phyloP scores from a whole-genome alignment of 2,113 vertebrate species.

The Dissostichus mawsoni region DNA sequence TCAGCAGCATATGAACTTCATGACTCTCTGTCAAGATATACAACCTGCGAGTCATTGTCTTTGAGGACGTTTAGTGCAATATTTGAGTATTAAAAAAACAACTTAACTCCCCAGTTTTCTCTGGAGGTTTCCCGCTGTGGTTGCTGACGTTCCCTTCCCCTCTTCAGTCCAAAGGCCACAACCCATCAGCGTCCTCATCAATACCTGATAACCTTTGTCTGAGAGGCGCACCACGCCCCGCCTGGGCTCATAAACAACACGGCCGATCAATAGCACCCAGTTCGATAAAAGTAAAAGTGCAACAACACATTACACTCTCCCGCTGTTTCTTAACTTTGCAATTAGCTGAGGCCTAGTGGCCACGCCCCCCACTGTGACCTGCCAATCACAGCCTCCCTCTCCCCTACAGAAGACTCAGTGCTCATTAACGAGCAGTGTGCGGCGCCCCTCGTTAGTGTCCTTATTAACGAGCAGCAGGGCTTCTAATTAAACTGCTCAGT shows the following conservation, averaged over 20 bases:
- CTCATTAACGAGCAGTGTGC: slow-evolving; percentile 72
- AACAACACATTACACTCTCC: slow-evolving; percentile 47
- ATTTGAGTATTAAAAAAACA: not conserved
- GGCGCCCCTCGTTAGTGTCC: slow-evolving; percentile 67
- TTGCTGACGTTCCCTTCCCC: not conserved
- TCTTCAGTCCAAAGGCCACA: slow-evolving; percentile 50
- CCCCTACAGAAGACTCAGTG: slow-evolving; percentile 19
- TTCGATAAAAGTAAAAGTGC: slow-evolving; percentile 61
- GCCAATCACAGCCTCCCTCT: slow-evolving; percentile 59
- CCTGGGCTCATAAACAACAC: slow-evolving; percentile 58
- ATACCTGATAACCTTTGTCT: slow-evolving; percentile 70
- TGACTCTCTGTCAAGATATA: no score
- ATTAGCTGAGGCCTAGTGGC: slow-evolving; percentile 66
- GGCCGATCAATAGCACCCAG: slow-evolving; percentile 48
- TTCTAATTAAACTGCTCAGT: slow-evolving; percentile 76
- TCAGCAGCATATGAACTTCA: no score
- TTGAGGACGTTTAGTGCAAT: not conserved
- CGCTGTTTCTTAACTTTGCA: slow-evolving; percentile 66
- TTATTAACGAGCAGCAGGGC: slow-evolving; percentile 77
- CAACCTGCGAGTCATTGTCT: not conserved
- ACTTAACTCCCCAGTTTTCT: not conserved
- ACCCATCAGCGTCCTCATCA: slow-evolving; percentile 55
- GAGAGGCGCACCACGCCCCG: slow-evolving; percentile 32
- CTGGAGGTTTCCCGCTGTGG: not conserved
- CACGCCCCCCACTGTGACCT: slow-evolving; percentile 54